phyloP scores from a whole-genome alignment of 2,797 vertebrate species.

The Halcyon badia region DNA sequence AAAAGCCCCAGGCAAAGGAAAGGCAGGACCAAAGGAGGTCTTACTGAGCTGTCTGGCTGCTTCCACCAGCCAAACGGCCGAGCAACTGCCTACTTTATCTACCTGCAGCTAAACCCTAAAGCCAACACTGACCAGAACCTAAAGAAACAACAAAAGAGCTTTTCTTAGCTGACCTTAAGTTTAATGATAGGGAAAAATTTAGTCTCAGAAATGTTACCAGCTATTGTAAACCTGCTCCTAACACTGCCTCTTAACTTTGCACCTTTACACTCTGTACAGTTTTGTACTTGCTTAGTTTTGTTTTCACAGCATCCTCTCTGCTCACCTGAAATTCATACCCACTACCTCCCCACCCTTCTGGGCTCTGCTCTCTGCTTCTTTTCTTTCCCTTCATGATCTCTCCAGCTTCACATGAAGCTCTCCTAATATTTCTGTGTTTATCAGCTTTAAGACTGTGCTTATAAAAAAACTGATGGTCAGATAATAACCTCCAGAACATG shows the following conservation, averaged over 20 bases:
- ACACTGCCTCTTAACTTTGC: neutral
- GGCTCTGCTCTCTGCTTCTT: neutral
- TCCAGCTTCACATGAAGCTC: neutral
- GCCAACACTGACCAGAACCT: neutral
- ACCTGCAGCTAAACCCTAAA: neutral
- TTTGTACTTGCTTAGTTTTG: neutral
- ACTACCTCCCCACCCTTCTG: neutral
- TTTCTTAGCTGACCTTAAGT: neutral
- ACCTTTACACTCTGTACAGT: neutral
- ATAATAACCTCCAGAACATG: neutral
- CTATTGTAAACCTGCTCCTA: neutral
- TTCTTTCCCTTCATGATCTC: neutral
- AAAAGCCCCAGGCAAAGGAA: neutral
- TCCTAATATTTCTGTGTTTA: neutral
- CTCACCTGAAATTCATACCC: neutral
- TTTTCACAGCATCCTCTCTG: neutral
- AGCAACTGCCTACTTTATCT: neutral
- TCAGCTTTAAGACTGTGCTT: neutral
- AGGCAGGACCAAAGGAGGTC: neutral
- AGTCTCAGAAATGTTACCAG: neutral
- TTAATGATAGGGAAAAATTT: neutral
- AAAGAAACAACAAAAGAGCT: neutral
- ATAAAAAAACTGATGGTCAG: neutral
- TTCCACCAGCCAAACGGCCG: accelerated
- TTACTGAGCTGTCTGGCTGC: neutral